Evolutionary conservation across 2,888 invertebrate genomes (phyloP).

Genomic region (Itoplectis maculator): DNA sequence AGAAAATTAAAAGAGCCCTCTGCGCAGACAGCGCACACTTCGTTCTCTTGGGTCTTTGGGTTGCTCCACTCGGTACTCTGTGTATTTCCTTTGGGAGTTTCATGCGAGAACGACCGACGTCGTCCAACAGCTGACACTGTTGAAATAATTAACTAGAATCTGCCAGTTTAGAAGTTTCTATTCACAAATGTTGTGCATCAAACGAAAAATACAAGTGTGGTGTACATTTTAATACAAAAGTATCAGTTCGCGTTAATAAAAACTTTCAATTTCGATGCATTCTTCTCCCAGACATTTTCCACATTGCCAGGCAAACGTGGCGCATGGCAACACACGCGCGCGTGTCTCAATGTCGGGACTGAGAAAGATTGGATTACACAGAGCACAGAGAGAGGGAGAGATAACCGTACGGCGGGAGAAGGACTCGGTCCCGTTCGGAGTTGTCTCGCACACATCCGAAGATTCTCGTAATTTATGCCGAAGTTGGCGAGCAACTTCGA

Average conservation of each 20-base stretch:
- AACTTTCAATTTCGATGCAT: too few relatives aligned
- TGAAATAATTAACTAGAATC: too few relatives aligned
- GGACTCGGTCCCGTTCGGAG: constrained; percentile 57
- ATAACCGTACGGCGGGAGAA: constrained; percentile 50
- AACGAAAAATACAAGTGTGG: too few relatives aligned
- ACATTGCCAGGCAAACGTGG: neutral
- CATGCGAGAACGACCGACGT: neutral
- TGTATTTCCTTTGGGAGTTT: constrained; percentile 8
- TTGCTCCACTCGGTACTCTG: constrained; percentile 41
- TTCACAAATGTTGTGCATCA: too few relatives aligned
- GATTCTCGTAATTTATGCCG: constrained; percentile 80
- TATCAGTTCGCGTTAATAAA: too few relatives aligned
- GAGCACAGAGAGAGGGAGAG: constrained; percentile 29
- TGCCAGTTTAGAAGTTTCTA: too few relatives aligned
- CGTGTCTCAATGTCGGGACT: constrained; percentile 9
- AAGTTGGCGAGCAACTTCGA: constrained; percentile 83
- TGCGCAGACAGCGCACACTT: constrained; percentile 28
- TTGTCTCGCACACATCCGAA: constrained; percentile 41
- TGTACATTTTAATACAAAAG: too few relatives aligned
- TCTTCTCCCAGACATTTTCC: too few relatives aligned
- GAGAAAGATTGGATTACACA: constrained; percentile 14
- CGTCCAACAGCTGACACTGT: neutral
- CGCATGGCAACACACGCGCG: constrained; percentile 3
- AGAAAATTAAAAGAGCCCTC: constrained; percentile 46
- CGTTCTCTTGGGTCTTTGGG: constrained; percentile 50